These are phyloP conservation scores for Phania funesta DNA, from an alignment of 2,888 invertebrate genomes.

Conservation along the genomic window DNA sequence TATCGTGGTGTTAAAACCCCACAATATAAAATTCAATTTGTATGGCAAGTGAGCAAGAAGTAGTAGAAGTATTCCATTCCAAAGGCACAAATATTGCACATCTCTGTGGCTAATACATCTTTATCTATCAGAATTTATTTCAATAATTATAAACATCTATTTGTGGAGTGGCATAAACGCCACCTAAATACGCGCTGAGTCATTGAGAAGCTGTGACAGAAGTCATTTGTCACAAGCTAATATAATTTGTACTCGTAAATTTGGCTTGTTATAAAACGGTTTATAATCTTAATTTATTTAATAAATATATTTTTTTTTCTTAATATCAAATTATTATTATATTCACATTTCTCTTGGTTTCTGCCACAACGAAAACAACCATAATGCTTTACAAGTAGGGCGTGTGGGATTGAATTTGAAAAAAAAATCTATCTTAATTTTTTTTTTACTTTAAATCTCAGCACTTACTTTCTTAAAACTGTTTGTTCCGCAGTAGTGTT, in stretches of 20 bases:
- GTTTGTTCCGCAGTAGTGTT: conserved; percentile 6
- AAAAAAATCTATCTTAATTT: conserved; percentile 23
- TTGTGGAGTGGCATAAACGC: conserved; percentile 43
- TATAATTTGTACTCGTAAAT: conserved; percentile 6
- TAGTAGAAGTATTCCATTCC: conserved; percentile 55
- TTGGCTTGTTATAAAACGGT: conserved; percentile 15
- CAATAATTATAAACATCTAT: conserved; percentile 9
- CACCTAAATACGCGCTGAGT: conserved; percentile 37
- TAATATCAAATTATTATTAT: conserved; percentile 34
- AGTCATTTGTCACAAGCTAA: conserved; percentile 66
- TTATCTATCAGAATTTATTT: neutral
- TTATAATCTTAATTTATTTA: neutral
- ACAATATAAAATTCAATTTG: neutral
- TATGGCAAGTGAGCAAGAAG: conserved; percentile 64
- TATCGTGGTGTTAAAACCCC: too few species aligned
- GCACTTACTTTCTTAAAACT: conserved; percentile 25
- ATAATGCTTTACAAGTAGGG: conserved; percentile 22
- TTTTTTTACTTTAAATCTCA: conserved; percentile 17
- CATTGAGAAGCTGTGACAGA: conserved; percentile 67
- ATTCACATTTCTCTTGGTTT: conserved; percentile 6
- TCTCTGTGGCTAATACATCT: conserved; percentile 34
- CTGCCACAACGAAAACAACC: neutral
- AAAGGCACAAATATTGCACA: conserved; percentile 23
- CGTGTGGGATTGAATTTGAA: conserved; percentile 45
- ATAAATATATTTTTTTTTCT: conserved; percentile 4